These are phyloP conservation scores for Seriola rivoliana DNA, from an alignment of 2,113 vertebrate species.

Conservation along the genomic window DNA sequence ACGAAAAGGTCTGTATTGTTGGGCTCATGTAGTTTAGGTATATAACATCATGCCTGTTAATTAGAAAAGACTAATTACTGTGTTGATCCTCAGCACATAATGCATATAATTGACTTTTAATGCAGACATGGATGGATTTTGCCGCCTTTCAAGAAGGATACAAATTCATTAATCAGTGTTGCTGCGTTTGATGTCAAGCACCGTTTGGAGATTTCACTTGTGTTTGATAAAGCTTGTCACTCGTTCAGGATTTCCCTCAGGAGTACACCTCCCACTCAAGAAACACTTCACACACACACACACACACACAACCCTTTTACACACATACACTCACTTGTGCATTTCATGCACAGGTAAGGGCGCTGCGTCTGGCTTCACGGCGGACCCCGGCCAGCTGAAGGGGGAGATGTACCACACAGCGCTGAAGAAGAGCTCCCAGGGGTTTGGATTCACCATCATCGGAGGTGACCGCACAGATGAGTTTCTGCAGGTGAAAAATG, in stretches of 20 bases:
- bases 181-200: constrained; percentile 17
- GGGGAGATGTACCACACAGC: constrained; percentile 91
- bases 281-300: background rate
- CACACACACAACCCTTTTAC: background rate
- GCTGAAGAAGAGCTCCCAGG: constrained; percentile 93
- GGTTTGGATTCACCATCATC: constrained; percentile 98
- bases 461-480: constrained; percentile 96
- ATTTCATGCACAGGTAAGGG: constrained; percentile 73
- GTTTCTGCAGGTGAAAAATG: constrained; percentile 97
- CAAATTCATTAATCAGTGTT: constrained; percentile 49
- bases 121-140: constrained; percentile 41
- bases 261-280: background rate
- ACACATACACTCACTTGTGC: background rate
- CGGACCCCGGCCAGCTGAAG: constrained; percentile 92
- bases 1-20: constrained; percentile 36
- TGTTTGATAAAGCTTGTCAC: constrained; percentile 22
- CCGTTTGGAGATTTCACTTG: constrained; percentile 9
- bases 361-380: constrained; percentile 88
- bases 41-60: constrained; percentile 51
- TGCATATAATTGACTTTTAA: constrained; percentile 58
- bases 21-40: constrained; percentile 50
- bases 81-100: constrained; percentile 61
- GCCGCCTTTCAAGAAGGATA: constrained; percentile 32
- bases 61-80: constrained; percentile 58
- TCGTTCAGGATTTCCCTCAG: background rate